Base-by-base conservation (phyloP, 2,888 invertebrate genomes). In the Athalia cordata region DNA sequence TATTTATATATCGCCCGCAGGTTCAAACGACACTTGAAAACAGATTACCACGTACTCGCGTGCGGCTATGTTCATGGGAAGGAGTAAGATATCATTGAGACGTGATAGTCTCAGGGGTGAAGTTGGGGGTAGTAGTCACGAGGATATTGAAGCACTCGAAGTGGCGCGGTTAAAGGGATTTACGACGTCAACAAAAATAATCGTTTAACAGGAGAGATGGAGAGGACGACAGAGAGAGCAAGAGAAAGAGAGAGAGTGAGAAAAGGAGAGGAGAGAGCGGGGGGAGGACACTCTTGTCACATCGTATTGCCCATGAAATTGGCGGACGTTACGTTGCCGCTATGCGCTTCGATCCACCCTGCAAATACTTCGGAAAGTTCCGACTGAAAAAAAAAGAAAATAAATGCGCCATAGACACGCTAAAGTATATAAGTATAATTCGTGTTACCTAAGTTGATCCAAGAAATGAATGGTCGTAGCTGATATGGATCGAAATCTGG, bases 151-250 rank as follows among this genome's bases (percentile, higher is more conserved):
- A 80, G 81, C 80, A 81, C 77, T 82, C 81, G 62, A 82, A 85
- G 84, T 84, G 84, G 81, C 81, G 81, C 82, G 81, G 85, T 85
- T 84, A 82, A 85, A 84, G 84, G 84, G 83, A 85, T 85, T 85
- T 85, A 85, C 83, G 85, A 85, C 85, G 84, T 84, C 85, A 85
- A 85, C 85, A 85, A 85, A 85, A 85, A 85, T 85, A 84, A 85
- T 84, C 85, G 85, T 85, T 85, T 84, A 85, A 85, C 84, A 78
- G 75, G 65, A 74, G 65, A 70, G 78, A 70, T 45, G 59, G 66
- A 70, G 13, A 52, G 67, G 49, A 9, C 61, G 70, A 49, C 3
- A 65, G n/a, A 29, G n/a, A 29, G 66, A 66, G 50, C 13, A 15
- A 47, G 55, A 52, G 43, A 29, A 61, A 70, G 29, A 49, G 70